Percentiles rank a stretch among this genome's conserved stretches.
phyloP scores from a whole-genome alignment of 2,888 invertebrate genomes.

The Encarsia formosa region DNA sequence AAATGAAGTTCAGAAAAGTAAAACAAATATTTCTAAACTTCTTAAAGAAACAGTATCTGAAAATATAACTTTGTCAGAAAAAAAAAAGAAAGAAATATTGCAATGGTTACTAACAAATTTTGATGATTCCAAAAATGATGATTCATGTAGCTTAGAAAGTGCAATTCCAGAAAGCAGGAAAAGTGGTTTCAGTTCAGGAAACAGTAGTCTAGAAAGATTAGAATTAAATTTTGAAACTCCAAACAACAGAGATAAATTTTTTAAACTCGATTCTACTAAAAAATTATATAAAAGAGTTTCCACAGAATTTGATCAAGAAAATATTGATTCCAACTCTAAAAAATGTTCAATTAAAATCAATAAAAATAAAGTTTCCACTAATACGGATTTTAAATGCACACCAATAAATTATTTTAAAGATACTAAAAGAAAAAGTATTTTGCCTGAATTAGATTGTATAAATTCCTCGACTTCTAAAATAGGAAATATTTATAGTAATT shows the following conservation, averaged over 20 bases:
- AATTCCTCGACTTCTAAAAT: background rate
- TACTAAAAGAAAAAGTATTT: constrained; percentile 2
- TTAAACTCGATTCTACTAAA: constrained; percentile 7
- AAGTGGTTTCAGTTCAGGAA: constrained; percentile 41
- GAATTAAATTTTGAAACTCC: constrained; percentile 47
- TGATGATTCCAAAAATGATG: constrained; percentile 32
- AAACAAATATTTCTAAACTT: no score
- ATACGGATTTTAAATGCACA: constrained; percentile 12
- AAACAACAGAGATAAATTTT: constrained; percentile 44
- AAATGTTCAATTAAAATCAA: background rate
- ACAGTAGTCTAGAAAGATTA: constrained; percentile 47
- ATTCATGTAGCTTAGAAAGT: constrained; percentile 35
- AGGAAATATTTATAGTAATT: constrained; percentile 4
- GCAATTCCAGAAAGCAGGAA: constrained; percentile 35
- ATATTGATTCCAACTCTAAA: constrained; percentile 9
- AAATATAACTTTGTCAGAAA: constrained; percentile 33
- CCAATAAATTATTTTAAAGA: constrained; percentile 1
- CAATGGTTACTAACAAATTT: constrained; percentile 42
- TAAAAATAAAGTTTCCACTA: constrained; percentile 6
- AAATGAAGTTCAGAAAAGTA: no score
- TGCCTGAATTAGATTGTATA: constrained; percentile 11
- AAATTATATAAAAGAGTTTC: constrained; percentile 1
- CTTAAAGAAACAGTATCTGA: constrained; percentile 11
- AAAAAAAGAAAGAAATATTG: constrained; percentile 42
- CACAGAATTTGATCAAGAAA: constrained; percentile 3